Evolutionary conservation across 2,797 vertebrate species (phyloP).

Genomic region (Hemitrygon akajei): DNA sequence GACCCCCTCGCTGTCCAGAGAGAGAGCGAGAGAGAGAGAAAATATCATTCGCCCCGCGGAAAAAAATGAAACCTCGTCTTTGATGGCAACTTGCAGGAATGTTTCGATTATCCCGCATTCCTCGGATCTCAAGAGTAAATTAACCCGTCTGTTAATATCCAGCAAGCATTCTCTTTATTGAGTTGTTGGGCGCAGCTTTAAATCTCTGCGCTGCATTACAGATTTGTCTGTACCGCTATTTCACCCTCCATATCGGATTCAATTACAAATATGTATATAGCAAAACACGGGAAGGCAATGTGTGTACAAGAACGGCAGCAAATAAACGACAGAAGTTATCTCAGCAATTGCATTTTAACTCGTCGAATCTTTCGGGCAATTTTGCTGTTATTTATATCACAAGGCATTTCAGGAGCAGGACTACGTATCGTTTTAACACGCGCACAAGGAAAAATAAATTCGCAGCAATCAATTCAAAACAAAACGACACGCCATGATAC

Average conservation of each 20-base stretch:
- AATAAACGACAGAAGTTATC: background rate
- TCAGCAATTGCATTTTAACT: background rate
- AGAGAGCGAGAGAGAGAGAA: slow-evolving; percentile 28
- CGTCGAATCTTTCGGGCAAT: background rate
- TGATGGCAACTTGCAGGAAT: too few species aligned
- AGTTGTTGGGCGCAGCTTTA: background rate
- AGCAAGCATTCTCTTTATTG: background rate
- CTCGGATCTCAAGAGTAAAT: background rate
- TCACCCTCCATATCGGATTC: background rate
- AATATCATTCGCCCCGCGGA: background rate
- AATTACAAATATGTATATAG: background rate
- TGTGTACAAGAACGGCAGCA: background rate
- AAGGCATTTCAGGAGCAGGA: background rate
- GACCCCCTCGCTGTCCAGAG: slow-evolving; percentile 40
- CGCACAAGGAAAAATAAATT: slow-evolving; percentile 7
- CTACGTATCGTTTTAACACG: background rate
- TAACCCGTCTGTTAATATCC: background rate
- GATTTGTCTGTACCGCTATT: background rate
- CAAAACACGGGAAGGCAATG: background rate
- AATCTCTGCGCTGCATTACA: background rate
- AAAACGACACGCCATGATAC: slow-evolving; percentile 20
- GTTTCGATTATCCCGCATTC: background rate
- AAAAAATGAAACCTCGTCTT: background rate
- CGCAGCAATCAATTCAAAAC: slow-evolving; percentile 13
- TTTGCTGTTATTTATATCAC: background rate